Conservation (phyloP, 1,140 invertebrate genomes). For the Drosophila parabipectinata region DNA sequence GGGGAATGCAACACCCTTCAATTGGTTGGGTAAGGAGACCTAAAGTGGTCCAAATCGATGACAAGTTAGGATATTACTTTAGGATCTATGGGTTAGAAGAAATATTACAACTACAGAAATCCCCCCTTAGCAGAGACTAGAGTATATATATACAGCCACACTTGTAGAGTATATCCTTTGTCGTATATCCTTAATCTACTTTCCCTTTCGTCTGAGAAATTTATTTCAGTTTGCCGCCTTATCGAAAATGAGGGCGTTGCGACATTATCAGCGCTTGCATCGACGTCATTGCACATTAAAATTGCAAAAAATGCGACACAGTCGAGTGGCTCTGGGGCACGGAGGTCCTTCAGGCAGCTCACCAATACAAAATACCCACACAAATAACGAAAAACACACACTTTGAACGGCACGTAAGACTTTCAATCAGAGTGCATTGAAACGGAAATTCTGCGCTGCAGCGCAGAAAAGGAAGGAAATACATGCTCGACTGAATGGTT, state of each 20-base stretch:
- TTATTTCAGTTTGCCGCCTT: conserved; percentile 57
- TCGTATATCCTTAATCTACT: not conserved
- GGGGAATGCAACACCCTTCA: conserved; percentile 11
- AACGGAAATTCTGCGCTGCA: conserved; percentile 80
- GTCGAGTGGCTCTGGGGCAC: conserved; percentile 26
- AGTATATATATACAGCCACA: not conserved
- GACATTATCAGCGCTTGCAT: conserved; percentile 67
- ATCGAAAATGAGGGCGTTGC: conserved; percentile 55
- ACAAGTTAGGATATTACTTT: not conserved
- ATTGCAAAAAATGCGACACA: conserved; percentile 62
- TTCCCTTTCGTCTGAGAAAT: conserved; percentile 25
- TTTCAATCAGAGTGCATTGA: conserved; percentile 78
- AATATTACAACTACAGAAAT: too few relatives aligned
- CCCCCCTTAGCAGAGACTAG: too few relatives aligned
- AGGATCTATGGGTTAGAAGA: too few relatives aligned
- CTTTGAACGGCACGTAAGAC: conserved; percentile 64
- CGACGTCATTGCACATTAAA: conserved; percentile 76
- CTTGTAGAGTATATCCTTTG: not conserved
- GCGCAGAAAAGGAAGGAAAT: conserved; percentile 77
- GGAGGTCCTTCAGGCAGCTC: conserved; percentile 53
- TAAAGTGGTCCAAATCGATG: conserved; percentile 7
- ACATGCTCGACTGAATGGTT: conserved; percentile 61
- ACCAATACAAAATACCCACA: conserved; percentile 22
- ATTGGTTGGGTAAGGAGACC: conserved; percentile 13
- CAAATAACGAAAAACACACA: conserved; percentile 12